These are phyloP conservation scores for Ahaetulla prasina DNA, from an alignment of 2,113 vertebrate species.

Conservation along the genomic window DNA sequence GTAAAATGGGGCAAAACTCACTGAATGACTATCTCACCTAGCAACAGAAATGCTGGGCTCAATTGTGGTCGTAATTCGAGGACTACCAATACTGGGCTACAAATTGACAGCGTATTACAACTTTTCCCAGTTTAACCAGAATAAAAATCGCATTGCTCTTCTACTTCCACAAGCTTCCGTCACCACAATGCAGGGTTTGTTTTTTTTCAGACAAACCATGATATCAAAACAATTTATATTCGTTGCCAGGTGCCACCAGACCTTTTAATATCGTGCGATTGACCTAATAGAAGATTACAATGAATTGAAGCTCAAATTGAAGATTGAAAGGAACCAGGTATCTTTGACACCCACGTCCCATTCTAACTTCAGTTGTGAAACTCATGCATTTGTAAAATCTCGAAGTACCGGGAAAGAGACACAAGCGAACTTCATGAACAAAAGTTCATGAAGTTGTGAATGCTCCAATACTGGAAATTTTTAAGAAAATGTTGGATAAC, in stretches of 20 bases:
- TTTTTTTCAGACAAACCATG: background rate
- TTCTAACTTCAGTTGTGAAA: background rate
- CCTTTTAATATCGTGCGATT: background rate
- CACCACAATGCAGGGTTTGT: background rate
- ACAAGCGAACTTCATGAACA: background rate
- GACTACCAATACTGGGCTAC: background rate
- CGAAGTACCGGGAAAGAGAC: background rate
- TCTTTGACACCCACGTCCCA: background rate
- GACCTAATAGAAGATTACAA: background rate
- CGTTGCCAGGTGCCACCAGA: background rate
- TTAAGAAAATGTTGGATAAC: no score
- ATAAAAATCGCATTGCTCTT: background rate
- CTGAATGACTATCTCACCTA: background rate
- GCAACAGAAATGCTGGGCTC: no score
- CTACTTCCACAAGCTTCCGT: background rate
- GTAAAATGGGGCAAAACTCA: background rate
- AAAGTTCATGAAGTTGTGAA: no score
- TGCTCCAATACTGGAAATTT: no score
- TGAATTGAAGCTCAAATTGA: background rate
- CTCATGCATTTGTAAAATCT: background rate
- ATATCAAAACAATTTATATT: background rate
- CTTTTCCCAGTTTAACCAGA: background rate
- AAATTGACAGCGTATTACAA: background rate
- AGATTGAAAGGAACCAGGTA: background rate
- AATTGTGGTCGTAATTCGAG: background rate